Conservation (phyloP, 2,797 vertebrate species). For the Phrynocephalus vlangalii region DNA sequence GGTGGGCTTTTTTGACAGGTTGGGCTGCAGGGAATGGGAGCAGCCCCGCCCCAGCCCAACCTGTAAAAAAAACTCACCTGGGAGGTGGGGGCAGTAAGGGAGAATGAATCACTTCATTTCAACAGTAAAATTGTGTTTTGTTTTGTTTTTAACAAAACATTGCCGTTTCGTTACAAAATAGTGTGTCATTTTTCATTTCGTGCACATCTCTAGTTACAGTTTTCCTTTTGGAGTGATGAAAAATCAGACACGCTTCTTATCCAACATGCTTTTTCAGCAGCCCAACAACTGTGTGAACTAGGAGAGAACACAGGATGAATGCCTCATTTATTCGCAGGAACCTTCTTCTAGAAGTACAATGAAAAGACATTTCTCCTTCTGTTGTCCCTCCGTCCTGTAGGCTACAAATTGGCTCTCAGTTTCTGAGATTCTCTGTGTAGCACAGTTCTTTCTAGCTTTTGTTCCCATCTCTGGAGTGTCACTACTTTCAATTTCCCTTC, state of each 20-base stretch:
- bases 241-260: neutral
- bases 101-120: too few species aligned
- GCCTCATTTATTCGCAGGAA: slow-evolving; percentile 8
- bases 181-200: too few species aligned
- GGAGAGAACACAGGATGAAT: neutral
- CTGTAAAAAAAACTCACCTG: too few species aligned
- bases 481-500: neutral
- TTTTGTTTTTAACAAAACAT: too few species aligned
- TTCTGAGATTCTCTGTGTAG: slow-evolving; percentile 40
- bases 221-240: neutral
- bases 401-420: slow-evolving; percentile 53
- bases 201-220: too few species aligned
- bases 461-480: slow-evolving; percentile 54
- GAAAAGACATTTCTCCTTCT: neutral
- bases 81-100: too few species aligned
- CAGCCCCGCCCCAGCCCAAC: too few species aligned
- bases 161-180: too few species aligned
- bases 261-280: neutral
- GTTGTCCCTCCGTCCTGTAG: slow-evolving; percentile 38
- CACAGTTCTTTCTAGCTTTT: slow-evolving; percentile 48
- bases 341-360: slow-evolving; percentile 27
- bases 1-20: too few species aligned
- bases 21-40: too few species aligned
- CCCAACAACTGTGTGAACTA: neutral
- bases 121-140: too few species aligned